A percentile compares a stretch with the other conserved stretches of the same genome.
Evolutionary conservation across 2,888 invertebrate genomes (phyloP).

Genomic region (Mactromeris polynyma): DNA sequence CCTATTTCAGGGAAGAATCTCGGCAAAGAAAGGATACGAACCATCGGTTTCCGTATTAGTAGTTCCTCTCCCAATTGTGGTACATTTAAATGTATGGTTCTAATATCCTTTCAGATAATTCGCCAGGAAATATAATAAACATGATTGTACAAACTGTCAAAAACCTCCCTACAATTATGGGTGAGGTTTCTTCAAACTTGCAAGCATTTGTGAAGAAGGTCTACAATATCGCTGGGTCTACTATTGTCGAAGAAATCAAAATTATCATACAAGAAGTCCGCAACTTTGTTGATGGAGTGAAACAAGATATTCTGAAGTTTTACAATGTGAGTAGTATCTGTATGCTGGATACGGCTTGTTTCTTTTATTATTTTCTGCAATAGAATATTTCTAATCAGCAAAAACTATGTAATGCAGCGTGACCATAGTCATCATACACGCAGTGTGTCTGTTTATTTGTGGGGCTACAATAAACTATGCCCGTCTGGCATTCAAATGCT

Average conservation of each 20-base stretch:
- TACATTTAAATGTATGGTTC: neutral
- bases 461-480: too few species aligned
- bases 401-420: too few species aligned
- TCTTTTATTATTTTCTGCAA: too few species aligned
- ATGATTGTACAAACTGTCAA: slow-evolving; percentile 41
- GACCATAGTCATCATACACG: too few species aligned
- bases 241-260: slow-evolving; percentile 51
- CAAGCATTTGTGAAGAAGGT: slow-evolving; percentile 37
- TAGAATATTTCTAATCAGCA: too few species aligned
- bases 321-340: slow-evolving; percentile 50
- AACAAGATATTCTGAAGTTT: slow-evolving; percentile 54
- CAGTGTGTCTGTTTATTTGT: too few species aligned
- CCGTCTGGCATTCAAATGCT: too few species aligned
- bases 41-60: too few species aligned
- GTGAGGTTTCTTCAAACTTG: slow-evolving; percentile 30
- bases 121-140: slow-evolving; percentile 12
- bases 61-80: too few species aligned
- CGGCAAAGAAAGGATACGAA: too few species aligned
- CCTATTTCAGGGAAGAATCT: too few species aligned
- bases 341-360: too few species aligned
- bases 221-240: slow-evolving; percentile 41
- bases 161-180: slow-evolving; percentile 45
- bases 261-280: slow-evolving; percentile 42
- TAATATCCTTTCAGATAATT: neutral
- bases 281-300: slow-evolving; percentile 50